Evolutionary conservation across 2,797 vertebrate species (phyloP), one percentile per base, ranked within the genome.

Genomic region (Phrynocephalus forsythii): DNA sequence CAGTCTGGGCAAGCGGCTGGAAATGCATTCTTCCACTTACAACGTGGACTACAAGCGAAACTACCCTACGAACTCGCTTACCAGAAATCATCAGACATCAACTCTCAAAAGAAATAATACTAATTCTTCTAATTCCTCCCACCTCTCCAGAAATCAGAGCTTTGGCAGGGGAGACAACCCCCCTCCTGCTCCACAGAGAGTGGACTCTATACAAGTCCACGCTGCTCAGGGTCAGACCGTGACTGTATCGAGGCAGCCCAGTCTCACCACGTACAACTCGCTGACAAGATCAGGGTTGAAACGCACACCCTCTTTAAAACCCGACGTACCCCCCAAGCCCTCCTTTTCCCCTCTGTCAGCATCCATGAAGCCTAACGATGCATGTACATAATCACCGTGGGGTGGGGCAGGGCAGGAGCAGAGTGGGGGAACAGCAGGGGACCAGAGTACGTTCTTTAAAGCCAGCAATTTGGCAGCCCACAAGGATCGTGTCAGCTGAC

Each of bases 91-190:
- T 92, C 93, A 97, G 94, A 92, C 96, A 0, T 91, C 97, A 0
- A 96, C 97, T 0, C 97, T 97, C 92, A 97, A 97, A 97, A 98
- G 97, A 95, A 99, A 99, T 97, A 99, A 99, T 96, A 99, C 99
- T 94, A 99, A 99, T 97, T 99, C 98, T 79, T 99, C 99, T 94
- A 99, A 99, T 94, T 99, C 99, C 2, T 99, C 99, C 90, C 98
- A 99, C 95, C 97, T 99, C 95, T 97, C 99, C 89, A 97, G 98
- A 92, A 98, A 99, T 95, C 99, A 98, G 96, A 99, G 99, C 96
- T 99, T 99, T 81, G 95, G 97, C 96, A 97, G 98, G 68, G 97
- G 98, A 28, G 99, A 99, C 96, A 98, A 98, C 69, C 99, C 99
- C 0, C 99, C 99, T 0, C 99, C 99, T 0, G 98, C 99, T 52